Conservation (phyloP, 2,888 invertebrate species). For the Monoplex corrugatus region DNA sequence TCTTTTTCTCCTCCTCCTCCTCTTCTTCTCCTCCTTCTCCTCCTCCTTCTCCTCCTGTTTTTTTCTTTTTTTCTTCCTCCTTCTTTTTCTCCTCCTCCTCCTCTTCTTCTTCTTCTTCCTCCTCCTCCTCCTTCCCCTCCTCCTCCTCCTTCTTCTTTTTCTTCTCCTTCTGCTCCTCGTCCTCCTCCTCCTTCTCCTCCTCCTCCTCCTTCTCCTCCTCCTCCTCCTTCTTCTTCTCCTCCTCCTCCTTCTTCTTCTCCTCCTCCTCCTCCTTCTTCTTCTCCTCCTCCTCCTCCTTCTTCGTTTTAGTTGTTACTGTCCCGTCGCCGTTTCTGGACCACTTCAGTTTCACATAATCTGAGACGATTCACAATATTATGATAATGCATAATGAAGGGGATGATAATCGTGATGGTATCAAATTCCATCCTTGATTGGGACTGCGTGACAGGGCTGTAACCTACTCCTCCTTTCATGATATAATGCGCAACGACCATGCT, state of each 20-base stretch:
- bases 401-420: no score
- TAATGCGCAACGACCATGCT: no score
- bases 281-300: neutral
- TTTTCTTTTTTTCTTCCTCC: no score
- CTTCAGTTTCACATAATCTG: no score
- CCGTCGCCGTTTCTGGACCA: no score
- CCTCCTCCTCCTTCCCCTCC: no score
- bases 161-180: no score
- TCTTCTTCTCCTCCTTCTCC: neutral
- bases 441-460: no score
- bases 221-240: neutral
- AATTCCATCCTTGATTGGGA: no score
- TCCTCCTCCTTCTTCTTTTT: neutral
- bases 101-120: neutral
- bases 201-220: neutral
- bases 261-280: neutral
- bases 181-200: neutral
- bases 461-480: no score
- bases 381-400: no score
- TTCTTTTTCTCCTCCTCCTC: neutral
- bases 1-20: neutral
- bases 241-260: neutral
- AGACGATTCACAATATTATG: no score
- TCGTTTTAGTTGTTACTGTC: neutral
- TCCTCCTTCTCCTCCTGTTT: neutral